Evolutionary conservation across 2,888 invertebrate genomes (phyloP).

Genomic region (Papilio elwesi): DNA sequence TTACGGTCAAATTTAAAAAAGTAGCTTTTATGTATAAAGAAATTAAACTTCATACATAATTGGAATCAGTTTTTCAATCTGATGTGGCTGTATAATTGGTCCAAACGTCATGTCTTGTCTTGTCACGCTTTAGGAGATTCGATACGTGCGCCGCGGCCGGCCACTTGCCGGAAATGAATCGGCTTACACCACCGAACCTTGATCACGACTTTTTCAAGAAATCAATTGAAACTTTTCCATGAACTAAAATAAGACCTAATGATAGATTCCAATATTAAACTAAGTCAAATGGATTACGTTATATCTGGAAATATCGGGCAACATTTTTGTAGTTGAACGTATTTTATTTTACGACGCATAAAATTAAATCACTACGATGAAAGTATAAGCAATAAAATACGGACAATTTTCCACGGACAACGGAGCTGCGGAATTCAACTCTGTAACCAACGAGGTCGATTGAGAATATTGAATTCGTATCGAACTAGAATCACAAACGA

Average conservation of each 20-base stretch:
- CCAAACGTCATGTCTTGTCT: slow-evolving; percentile 19
- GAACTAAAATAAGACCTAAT: not conserved
- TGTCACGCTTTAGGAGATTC: slow-evolving; percentile 24
- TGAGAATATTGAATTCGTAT: slow-evolving; percentile 56
- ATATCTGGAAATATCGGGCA: slow-evolving; percentile 3
- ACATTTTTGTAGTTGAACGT: not conserved
- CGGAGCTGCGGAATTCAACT: slow-evolving; percentile 46
- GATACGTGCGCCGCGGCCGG: not conserved
- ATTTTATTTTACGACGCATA: slow-evolving; percentile 26
- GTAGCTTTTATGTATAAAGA: slow-evolving; percentile 11
- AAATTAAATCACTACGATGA: slow-evolving; percentile 28
- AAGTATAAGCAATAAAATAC: slow-evolving; percentile 42
- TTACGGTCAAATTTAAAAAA: slow-evolving; percentile 6
- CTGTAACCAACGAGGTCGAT: slow-evolving; percentile 53
- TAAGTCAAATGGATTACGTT: slow-evolving; percentile 7
- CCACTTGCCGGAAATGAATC: slow-evolving; percentile 3
- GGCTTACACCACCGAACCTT: slow-evolving; percentile 2
- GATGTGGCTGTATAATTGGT: slow-evolving; percentile 27
- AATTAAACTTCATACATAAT: slow-evolving; percentile 21
- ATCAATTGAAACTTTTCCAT: not conserved
- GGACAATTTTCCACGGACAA: slow-evolving; percentile 34
- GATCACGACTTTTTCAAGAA: not conserved
- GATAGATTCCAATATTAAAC: not conserved
- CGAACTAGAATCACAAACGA: slow-evolving; percentile 55
- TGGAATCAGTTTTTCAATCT: slow-evolving; percentile 23